A percentile compares a stretch with the other conserved stretches of the same genome.
These are phyloP conservation scores for Coturnix japonica DNA, from an alignment of 2,113 vertebrate species.

Conservation along the genomic window DNA sequence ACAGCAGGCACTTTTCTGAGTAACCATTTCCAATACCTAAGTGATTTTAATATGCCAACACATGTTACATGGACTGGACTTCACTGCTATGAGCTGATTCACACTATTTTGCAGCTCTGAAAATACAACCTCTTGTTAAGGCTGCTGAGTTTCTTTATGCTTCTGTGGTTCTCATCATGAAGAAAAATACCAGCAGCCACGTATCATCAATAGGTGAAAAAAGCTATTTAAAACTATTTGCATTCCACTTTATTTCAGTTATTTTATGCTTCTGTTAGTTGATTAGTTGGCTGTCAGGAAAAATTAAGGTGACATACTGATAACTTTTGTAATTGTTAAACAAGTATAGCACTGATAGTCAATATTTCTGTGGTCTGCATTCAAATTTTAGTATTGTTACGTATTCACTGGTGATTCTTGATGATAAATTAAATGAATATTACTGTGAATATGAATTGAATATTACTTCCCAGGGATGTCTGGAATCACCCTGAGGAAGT, in stretches of 20 bases:
- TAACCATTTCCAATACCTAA: background rate
- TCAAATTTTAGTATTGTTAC: constrained; percentile 13
- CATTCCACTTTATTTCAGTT: background rate
- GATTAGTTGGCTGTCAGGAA: constrained; percentile 17
- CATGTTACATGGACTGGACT: accelerated
- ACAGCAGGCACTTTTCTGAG: background rate
- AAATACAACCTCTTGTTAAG: background rate
- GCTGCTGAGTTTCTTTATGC: background rate
- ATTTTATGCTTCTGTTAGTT: background rate
- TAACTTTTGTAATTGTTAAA: constrained; percentile 44
- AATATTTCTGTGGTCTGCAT: constrained; percentile 7
- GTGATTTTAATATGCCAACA: background rate
- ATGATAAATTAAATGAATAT: constrained; percentile 34
- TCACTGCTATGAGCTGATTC: accelerated
- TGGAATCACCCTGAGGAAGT: constrained; percentile 11
- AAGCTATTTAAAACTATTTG: background rate
- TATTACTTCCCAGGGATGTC: constrained; percentile 8
- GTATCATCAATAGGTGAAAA: background rate
- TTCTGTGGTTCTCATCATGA: background rate
- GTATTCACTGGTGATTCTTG: constrained; percentile 40
- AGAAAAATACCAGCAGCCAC: background rate
- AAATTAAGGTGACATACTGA: constrained; percentile 13
- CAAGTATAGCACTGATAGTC: background rate
- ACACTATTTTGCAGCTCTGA: background rate
- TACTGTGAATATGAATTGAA: background rate